phyloP scores from a whole-genome alignment of 2,797 vertebrate genomes.

The Sibirionetta formosa region DNA sequence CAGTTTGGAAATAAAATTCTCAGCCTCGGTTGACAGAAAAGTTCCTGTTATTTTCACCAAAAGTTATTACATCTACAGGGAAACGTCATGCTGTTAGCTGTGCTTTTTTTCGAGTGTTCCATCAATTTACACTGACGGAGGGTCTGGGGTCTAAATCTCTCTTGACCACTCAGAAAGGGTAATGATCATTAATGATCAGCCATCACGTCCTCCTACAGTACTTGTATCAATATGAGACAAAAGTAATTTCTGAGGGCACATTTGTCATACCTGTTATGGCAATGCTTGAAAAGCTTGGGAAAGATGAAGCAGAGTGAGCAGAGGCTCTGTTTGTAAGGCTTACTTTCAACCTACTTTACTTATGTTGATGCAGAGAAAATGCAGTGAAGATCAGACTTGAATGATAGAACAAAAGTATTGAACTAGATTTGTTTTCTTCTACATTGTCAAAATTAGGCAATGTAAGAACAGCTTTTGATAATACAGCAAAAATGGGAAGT shows the following conservation, averaged over 20 bases:
- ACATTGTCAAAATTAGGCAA: neutral
- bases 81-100: neutral
- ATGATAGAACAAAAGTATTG: neutral
- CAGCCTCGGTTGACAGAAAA: neutral
- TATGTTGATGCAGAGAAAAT: neutral
- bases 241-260: neutral
- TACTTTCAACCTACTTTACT: neutral
- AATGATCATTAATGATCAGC: neutral
- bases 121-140: neutral
- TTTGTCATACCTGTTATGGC: neutral
- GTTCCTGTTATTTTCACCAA: neutral
- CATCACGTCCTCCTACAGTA: neutral
- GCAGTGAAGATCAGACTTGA: neutral
- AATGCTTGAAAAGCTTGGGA: neutral
- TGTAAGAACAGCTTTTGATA: neutral
- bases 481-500: neutral
- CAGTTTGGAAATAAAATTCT: neutral
- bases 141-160: neutral
- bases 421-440: neutral
- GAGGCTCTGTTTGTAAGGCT: neutral
- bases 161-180: neutral
- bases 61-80: neutral
- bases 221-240: neutral
- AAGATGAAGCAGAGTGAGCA: neutral
- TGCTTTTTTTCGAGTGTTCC: neutral